These are phyloP conservation scores for Cryptophagus acutangulus DNA, from an alignment of 2,888 invertebrate species.

Conservation along the genomic window DNA sequence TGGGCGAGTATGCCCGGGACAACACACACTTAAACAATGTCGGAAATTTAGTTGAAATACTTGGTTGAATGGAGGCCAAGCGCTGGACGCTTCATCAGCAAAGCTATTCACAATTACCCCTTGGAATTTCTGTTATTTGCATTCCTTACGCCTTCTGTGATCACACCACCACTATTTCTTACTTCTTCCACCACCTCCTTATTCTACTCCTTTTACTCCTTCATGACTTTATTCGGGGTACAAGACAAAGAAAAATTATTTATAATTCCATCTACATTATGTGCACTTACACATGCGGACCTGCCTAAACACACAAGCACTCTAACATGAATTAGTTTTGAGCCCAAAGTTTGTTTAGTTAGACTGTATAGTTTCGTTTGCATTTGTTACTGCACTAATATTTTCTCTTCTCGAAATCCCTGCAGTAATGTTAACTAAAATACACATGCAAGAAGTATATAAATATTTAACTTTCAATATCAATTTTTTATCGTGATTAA, in stretches of 20 bases:
- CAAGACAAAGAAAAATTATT: too few relatives aligned
- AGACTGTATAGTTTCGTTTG: conserved; percentile 28
- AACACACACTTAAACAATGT: conserved; percentile 25
- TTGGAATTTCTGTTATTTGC: conserved; percentile 41
- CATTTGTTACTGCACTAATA: conserved; percentile 30
- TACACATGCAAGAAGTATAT: too few relatives aligned
- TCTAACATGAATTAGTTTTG: conserved; percentile 29
- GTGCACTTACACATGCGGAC: too few relatives aligned
- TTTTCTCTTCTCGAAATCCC: conserved; percentile 24
- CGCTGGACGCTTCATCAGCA: conserved; percentile 47
- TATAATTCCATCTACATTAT: too few relatives aligned
- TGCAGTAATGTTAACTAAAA: conserved; percentile 19
- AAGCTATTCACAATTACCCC: conserved; percentile 47
- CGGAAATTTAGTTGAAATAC: conserved; percentile 38
- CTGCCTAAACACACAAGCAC: conserved; percentile 21
- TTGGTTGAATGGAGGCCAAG: conserved; percentile 39
- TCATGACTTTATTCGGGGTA: too few relatives aligned
- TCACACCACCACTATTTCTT: conserved; percentile 21
- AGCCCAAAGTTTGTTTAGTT: conserved; percentile 31
- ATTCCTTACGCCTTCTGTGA: conserved; percentile 32
- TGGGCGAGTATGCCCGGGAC: conserved; percentile 13
- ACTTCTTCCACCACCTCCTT: conserved; percentile 13
- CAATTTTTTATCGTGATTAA: too few relatives aligned
- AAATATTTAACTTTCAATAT: too few relatives aligned
- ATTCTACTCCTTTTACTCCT: background rate